Evolutionary conservation across 1,140 invertebrate genomes (phyloP).

Genomic region (Drosophila melanica): DNA sequence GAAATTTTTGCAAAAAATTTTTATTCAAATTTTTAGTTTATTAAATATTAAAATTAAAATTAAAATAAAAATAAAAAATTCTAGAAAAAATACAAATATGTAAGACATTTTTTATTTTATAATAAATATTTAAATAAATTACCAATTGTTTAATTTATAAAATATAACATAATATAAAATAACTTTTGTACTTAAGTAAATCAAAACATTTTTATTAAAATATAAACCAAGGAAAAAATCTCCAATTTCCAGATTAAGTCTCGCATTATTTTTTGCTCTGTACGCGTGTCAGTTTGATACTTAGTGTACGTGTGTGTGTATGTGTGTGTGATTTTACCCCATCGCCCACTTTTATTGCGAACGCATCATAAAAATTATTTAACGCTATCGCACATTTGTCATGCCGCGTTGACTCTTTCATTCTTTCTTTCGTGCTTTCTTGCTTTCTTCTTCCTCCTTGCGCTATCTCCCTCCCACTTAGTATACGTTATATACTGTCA

Average conservation of each 20-base stretch:
- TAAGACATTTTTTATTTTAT: too few relatives aligned
- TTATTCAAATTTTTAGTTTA: neutral
- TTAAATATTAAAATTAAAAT: neutral
- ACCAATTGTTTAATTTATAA: too few relatives aligned
- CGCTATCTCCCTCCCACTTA: too few relatives aligned
- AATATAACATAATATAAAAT: too few relatives aligned
- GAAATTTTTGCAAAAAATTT: neutral
- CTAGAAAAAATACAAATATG: too few relatives aligned
- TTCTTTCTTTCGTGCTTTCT: constrained; percentile 20
- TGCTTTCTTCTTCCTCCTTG: constrained; percentile 3
- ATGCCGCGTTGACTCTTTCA: constrained; percentile 72
- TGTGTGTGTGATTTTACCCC: constrained; percentile 2
- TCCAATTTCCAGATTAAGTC: too few relatives aligned
- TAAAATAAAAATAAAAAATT: neutral
- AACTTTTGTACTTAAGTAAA: too few relatives aligned
- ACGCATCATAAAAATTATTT: constrained; percentile 80
- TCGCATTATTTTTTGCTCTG: constrained; percentile 18
- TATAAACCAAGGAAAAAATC: too few relatives aligned
- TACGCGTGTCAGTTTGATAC: constrained; percentile 32
- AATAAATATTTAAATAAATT: too few relatives aligned
- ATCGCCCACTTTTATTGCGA: constrained; percentile 58
- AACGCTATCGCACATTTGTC: constrained; percentile 80
- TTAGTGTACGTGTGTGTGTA: constrained; percentile 21
- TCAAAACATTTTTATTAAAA: too few relatives aligned
- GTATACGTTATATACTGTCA: constrained; percentile 10